Conservation (phyloP, 92 coral and sea anemone genomes). For the Virgularia gustaviana region DNA sequence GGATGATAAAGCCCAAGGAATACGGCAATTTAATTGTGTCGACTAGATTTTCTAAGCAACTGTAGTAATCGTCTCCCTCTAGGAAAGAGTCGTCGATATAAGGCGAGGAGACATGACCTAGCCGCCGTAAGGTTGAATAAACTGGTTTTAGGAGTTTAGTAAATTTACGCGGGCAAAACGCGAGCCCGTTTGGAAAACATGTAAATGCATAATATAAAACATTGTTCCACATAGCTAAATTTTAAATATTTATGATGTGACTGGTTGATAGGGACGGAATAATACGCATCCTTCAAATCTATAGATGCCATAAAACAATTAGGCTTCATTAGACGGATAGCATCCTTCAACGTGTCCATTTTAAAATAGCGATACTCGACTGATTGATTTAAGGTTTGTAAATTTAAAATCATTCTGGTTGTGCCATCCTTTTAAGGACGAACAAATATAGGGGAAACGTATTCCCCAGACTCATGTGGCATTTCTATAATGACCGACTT, state of each 20-base stretch:
- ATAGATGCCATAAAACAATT: too few species aligned
- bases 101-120: constrained; percentile 51
- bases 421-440: neutral
- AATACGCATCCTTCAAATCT: too few species aligned
- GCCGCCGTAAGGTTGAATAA: constrained; percentile 41
- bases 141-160: constrained; percentile 64
- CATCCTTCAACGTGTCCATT: too few species aligned
- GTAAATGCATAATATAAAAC: constrained; percentile 52
- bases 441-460: neutral
- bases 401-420: neutral
- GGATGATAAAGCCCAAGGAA: constrained; percentile 51
- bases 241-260: constrained; percentile 54
- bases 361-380: neutral
- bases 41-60: constrained; percentile 42
- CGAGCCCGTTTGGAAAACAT: constrained; percentile 56
- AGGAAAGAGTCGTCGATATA: constrained; percentile 60
- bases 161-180: constrained; percentile 62
- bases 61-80: constrained; percentile 47
- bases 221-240: constrained; percentile 49
- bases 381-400: neutral
- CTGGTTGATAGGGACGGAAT: too few species aligned
- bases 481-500: neutral
- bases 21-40: constrained; percentile 49
- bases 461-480: neutral
- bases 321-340: too few species aligned